Evolutionary conservation across 2,888 invertebrate genomes (phyloP).

Genomic region (Morinoia aosen): DNA sequence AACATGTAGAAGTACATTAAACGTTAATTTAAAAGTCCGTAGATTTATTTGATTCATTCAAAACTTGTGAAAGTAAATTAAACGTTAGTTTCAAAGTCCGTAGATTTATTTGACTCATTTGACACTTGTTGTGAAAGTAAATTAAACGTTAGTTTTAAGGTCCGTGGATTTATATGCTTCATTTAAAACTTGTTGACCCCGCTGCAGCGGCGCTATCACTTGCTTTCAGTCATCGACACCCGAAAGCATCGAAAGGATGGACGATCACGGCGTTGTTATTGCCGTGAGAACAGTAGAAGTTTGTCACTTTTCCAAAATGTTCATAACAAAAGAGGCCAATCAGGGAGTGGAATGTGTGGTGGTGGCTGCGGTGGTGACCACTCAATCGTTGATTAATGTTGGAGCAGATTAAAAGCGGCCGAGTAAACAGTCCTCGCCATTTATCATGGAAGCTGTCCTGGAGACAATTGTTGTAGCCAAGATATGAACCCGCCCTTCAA

Average conservation of each 20-base stretch:
- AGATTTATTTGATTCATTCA: neutral
- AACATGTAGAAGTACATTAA: neutral
- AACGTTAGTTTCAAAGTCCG: neutral
- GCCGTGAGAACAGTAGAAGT: conserved; percentile 26
- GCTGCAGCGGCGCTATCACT: neutral
- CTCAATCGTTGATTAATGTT: conserved; percentile 50
- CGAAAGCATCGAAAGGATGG: neutral
- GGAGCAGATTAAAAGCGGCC: conserved; percentile 42
- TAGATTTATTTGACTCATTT: neutral
- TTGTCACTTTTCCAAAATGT: conserved; percentile 32
- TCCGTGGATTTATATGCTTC: neutral
- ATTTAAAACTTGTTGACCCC: neutral
- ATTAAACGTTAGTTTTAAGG: neutral
- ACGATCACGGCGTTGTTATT: neutral
- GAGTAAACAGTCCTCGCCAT: conserved; percentile 32
- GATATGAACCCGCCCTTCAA: conserved; percentile 36
- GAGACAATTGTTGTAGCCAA: conserved; percentile 12
- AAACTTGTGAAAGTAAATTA: neutral
- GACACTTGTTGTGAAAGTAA: neutral
- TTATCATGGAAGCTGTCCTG: conserved; percentile 29
- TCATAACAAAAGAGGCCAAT: conserved; percentile 44
- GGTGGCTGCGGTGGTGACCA: conserved; percentile 36
- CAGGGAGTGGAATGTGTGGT: conserved; percentile 27
- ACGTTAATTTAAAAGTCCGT: neutral
- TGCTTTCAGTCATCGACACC: neutral